Conservation (phyloP, 2,113 vertebrate species). For the Charadrius vociferus region DNA sequence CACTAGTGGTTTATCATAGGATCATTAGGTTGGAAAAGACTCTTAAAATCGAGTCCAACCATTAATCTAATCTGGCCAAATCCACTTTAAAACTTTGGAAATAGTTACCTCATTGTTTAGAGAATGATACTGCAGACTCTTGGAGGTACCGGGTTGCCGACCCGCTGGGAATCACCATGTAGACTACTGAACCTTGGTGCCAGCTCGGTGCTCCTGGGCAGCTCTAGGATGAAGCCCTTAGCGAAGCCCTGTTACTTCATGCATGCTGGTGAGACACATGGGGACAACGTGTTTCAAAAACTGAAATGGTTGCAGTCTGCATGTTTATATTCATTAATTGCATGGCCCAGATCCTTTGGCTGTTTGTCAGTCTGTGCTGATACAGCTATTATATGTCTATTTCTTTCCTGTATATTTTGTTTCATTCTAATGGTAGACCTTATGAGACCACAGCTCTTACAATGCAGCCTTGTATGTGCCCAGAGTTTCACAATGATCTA, state of each 20-base stretch:
- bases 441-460: background rate
- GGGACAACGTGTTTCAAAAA: background rate
- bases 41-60: fast-evolving
- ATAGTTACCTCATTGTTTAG: background rate
- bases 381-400: background rate
- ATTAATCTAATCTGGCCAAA: background rate
- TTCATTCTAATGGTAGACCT: background rate
- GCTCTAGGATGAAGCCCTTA: background rate
- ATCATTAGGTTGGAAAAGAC: background rate
- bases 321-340: background rate
- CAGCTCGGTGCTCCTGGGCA: background rate
- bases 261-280: background rate
- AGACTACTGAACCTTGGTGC: background rate
- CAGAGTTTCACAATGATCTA: background rate
- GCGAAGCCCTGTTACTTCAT: background rate
- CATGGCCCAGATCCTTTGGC: background rate
- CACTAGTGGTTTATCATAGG: background rate
- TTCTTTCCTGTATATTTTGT: background rate
- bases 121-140: background rate
- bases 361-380: background rate
- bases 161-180: background rate
- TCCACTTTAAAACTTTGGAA: background rate
- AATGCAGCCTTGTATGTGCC: background rate
- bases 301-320: background rate
- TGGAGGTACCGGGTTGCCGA: fast-evolving